phyloP scores from a whole-genome alignment of 1,140 invertebrate genomes.

The Ips nitidus region DNA sequence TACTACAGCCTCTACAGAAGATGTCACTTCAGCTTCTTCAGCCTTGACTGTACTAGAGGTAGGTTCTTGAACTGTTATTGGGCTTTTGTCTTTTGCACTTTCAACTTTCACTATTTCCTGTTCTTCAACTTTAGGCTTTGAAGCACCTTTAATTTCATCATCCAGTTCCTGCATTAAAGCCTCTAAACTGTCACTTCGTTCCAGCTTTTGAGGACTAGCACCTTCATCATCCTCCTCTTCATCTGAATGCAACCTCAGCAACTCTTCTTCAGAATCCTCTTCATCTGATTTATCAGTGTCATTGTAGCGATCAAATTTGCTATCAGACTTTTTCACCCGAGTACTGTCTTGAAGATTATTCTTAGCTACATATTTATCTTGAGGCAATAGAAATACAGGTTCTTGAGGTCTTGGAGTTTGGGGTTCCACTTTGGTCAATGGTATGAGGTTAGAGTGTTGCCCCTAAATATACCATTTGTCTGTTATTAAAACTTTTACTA shows the following conservation, averaged over 20 bases:
- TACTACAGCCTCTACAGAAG: not conserved
- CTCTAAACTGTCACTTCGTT: slow-evolving; percentile 47
- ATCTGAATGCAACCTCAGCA: slow-evolving; percentile 27
- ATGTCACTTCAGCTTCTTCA: not conserved
- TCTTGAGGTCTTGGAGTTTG: slow-evolving; percentile 2
- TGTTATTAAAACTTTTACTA: not conserved
- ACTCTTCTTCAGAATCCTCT: slow-evolving; percentile 46
- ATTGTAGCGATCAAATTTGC: slow-evolving; percentile 51
- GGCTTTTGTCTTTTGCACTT: too few relatives aligned
- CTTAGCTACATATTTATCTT: slow-evolving; percentile 41
- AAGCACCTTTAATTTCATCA: slow-evolving; percentile 42
- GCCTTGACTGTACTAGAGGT: too few relatives aligned
- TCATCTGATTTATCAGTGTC: slow-evolving; percentile 50
- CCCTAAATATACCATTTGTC: not conserved
- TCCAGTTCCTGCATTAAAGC: slow-evolving; percentile 51
- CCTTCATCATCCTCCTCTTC: slow-evolving; percentile 23
- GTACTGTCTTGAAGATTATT: too few relatives aligned
- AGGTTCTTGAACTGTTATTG: too few relatives aligned
- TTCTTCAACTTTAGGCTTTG: not conserved
- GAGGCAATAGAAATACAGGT: slow-evolving; percentile 41
- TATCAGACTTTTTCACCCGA: slow-evolving; percentile 23
- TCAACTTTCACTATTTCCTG: too few relatives aligned
- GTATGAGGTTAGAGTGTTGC: not conserved
- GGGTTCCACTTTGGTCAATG: not conserved
- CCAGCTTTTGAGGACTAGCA: slow-evolving; percentile 30